Evolutionary conservation across 2,797 vertebrate species (phyloP).

Genomic region (Crotalus adamanteus): DNA sequence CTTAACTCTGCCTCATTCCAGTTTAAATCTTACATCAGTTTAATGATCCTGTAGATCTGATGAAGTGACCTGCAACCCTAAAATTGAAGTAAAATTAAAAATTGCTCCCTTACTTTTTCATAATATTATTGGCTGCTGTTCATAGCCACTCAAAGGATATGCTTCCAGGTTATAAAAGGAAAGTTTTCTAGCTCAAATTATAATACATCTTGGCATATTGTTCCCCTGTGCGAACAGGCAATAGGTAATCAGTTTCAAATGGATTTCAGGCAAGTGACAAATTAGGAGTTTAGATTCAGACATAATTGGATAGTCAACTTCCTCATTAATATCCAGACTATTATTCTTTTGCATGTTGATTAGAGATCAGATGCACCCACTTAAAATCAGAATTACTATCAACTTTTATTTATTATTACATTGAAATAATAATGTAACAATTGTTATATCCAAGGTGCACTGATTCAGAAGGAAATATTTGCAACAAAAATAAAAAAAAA

Average conservation of each 20-base stretch:
- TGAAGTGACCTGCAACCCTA: background rate
- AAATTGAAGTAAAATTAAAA: background rate
- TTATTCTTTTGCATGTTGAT: background rate
- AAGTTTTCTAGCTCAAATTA: background rate
- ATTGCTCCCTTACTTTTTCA: background rate
- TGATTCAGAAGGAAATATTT: background rate
- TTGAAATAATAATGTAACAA: too few species aligned
- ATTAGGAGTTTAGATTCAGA: background rate
- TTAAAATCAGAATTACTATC: background rate
- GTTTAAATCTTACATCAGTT: background rate
- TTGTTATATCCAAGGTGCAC: background rate
- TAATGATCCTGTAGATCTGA: background rate
- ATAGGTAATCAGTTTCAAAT: background rate
- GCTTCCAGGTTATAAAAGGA: background rate
- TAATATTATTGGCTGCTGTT: background rate
- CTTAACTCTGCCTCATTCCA: background rate
- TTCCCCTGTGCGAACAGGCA: background rate
- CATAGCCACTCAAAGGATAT: background rate
- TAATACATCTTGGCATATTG: background rate
- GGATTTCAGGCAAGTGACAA: background rate
- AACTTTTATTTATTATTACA: background rate
- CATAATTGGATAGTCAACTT: background rate
- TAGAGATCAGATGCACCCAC: background rate
- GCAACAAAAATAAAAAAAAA: background rate
- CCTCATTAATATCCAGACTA: background rate